These are phyloP conservation scores for Leucoraja erinaceus DNA, from an alignment of 2,113 vertebrate genomes.

Conservation along the genomic window DNA sequence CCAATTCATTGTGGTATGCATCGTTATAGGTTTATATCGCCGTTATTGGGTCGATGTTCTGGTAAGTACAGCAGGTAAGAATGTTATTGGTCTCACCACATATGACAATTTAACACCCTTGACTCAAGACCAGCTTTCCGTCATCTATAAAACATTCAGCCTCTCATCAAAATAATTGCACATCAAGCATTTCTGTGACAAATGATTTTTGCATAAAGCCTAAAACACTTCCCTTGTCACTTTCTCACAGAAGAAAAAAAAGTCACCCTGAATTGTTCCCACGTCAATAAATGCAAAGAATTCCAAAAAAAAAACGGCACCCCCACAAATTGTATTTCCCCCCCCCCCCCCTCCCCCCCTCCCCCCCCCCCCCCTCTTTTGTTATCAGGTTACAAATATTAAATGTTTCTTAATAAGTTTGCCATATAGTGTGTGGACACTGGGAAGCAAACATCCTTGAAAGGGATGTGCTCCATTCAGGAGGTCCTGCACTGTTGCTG, in stretches of 20 bases:
- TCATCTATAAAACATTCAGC: not conserved
- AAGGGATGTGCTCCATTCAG: conserved; percentile 56
- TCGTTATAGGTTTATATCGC: no score
- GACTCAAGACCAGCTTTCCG: not conserved
- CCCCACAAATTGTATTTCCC: not conserved
- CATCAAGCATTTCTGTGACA: not conserved
- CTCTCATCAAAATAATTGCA: not conserved
- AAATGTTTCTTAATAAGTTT: conserved; percentile 75
- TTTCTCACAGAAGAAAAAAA: conserved; percentile 3
- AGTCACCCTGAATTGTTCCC: conserved; percentile 6
- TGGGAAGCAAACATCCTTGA: conserved; percentile 53
- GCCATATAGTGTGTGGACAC: conserved; percentile 48
- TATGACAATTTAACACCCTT: no score
- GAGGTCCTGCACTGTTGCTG: conserved; percentile 53
- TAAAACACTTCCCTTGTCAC: not conserved
- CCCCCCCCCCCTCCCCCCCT: no score
- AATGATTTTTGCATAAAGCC: not conserved
- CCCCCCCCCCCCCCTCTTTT: not conserved
- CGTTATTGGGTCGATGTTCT: no score
- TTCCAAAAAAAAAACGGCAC: not conserved
- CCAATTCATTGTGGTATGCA: no score
- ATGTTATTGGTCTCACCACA: no score
- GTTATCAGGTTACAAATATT: conserved; percentile 64
- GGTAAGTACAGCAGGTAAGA: no score
- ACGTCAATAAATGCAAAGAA: not conserved